A percentile compares a stretch with the other conserved stretches of the same genome.
Conservation (phyloP, 2,888 invertebrate genomes). For the Chaetoderma sp. region DNA sequence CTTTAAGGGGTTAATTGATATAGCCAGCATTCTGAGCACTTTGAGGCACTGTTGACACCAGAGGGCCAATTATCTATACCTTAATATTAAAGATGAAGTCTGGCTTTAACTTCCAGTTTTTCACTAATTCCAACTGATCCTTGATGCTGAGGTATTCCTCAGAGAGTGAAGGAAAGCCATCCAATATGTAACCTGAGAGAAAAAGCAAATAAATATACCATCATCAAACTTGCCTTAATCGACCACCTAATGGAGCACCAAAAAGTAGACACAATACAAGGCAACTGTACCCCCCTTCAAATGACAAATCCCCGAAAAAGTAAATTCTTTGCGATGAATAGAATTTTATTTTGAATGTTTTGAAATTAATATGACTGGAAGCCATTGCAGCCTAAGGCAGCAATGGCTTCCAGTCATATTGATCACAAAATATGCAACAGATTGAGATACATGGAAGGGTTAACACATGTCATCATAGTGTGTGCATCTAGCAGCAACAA, state of each 20-base stretch:
- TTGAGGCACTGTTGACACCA: too few relatives aligned
- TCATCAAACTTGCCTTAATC: neutral
- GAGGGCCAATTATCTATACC: constrained; percentile 52
- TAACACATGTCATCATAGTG: too few relatives aligned
- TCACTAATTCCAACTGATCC: constrained; percentile 67
- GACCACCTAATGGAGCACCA: neutral
- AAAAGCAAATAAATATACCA: constrained; percentile 7
- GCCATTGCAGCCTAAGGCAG: too few relatives aligned
- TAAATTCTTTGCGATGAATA: neutral
- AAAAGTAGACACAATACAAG: neutral
- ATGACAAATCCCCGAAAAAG: too few relatives aligned
- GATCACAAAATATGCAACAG: too few relatives aligned
- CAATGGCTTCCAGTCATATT: too few relatives aligned
- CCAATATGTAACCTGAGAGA: constrained; percentile 65
- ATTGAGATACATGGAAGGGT: too few relatives aligned
- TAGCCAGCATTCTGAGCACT: too few relatives aligned
- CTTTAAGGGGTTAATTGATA: too few relatives aligned
- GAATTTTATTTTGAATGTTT: too few relatives aligned
- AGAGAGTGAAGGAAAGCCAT: constrained; percentile 66
- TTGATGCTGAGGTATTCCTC: constrained; percentile 61
- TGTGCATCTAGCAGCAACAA: too few relatives aligned
- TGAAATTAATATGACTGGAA: too few relatives aligned
- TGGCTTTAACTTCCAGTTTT: constrained; percentile 67
- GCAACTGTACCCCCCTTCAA: neutral
- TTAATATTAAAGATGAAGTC: constrained; percentile 68